These are phyloP conservation scores for Mola mola DNA, from an alignment of 2,113 vertebrate species.

Conservation along the genomic window DNA sequence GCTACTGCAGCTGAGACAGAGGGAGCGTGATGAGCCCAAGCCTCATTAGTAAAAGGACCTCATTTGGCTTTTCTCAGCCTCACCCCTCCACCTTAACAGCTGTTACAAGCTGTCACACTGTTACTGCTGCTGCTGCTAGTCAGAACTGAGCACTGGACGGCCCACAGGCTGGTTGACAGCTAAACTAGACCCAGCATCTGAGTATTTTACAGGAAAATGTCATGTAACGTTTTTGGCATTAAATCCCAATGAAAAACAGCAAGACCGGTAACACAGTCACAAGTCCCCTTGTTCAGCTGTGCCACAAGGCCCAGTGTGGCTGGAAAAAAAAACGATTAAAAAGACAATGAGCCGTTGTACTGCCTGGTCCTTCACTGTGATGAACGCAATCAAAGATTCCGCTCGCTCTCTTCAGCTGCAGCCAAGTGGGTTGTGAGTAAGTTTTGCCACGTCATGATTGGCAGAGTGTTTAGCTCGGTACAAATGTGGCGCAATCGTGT, in stretches of 20 bases:
- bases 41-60: constrained; percentile 72
- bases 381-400: neutral
- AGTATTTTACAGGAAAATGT: neutral
- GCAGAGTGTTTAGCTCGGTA: too few species aligned
- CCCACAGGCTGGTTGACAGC: constrained; percentile 30
- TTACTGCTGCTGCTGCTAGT: constrained; percentile 13
- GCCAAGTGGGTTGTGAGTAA: too few species aligned
- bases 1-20: constrained; percentile 58
- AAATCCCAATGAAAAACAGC: constrained; percentile 12
- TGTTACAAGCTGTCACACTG: constrained; percentile 57
- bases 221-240: too few species aligned
- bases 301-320: neutral
- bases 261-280: neutral
- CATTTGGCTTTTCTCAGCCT: constrained; percentile 63
- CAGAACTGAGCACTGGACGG: constrained; percentile 19
- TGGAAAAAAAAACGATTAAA: neutral
- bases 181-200: constrained; percentile 14
- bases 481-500: too few species aligned
- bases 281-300: neutral
- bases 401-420: too few species aligned
- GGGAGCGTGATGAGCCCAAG: constrained; percentile 19
- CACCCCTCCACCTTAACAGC: constrained; percentile 73
- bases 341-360: neutral
- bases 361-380: neutral
- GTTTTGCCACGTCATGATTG: too few species aligned